phyloP scores from a whole-genome alignment of 1,140 invertebrate genomes.

The Doryteuthis pealeii region DNA sequence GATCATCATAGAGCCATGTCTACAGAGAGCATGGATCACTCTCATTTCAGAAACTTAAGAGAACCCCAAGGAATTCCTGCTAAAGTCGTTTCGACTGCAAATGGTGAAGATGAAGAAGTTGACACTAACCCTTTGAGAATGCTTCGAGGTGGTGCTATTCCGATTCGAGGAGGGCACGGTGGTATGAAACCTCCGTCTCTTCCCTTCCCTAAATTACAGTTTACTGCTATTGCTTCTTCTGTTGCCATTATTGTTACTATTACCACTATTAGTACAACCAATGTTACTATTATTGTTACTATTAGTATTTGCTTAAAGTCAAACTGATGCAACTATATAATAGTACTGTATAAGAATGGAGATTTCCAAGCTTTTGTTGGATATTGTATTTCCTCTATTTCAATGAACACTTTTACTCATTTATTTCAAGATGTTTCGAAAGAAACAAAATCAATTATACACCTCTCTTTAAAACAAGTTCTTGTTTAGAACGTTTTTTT shows the following conservation, averaged over 20 bases:
- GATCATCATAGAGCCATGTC: constrained; percentile 47
- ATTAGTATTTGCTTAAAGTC: no score
- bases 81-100: constrained; percentile 19
- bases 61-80: constrained; percentile 52
- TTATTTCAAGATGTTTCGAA: no score
- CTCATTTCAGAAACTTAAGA: constrained; percentile 37
- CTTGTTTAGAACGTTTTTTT: no score
- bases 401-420: no score
- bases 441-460: no score
- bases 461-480: no score
- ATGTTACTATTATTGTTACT: neutral
- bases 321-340: no score
- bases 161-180: constrained; percentile 43
- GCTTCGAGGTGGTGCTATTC: constrained; percentile 63
- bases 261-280: neutral
- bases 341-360: no score
- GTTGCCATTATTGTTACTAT: neutral
- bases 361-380: no score
- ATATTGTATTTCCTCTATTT: no score
- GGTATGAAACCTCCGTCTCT: constrained; percentile 44
- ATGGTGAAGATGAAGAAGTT: constrained; percentile 50
- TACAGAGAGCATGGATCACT: constrained; percentile 32
- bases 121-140: constrained; percentile 74
- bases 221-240: constrained; percentile 17
- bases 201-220: constrained; percentile 43